These are phyloP conservation scores for Zaprionus kolodkinae DNA, from an alignment of 1,140 invertebrate species.

Conservation along the genomic window DNA sequence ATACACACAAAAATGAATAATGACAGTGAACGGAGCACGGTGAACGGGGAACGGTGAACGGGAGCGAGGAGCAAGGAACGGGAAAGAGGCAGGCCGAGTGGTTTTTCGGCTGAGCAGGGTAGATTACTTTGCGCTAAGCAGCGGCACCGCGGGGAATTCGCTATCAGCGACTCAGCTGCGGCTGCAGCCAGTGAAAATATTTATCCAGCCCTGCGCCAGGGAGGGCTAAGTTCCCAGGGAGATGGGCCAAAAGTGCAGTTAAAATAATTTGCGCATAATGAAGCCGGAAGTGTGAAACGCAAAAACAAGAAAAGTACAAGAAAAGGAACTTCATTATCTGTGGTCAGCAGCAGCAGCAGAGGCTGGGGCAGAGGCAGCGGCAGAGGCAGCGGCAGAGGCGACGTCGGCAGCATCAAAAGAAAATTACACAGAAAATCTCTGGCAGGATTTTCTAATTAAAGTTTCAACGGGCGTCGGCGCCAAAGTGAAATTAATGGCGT, in stretches of 20 bases:
- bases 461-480: conserved; percentile 68
- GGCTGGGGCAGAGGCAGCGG: not conserved
- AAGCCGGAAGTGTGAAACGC: conserved; percentile 79
- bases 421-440: conserved; percentile 77
- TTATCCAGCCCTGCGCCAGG: conserved; percentile 14
- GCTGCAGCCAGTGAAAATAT: conserved; percentile 52
- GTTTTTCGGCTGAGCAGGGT: not conserved
- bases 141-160: conserved; percentile 32
- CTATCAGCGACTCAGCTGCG: conserved; percentile 46
- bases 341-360: conserved; percentile 27
- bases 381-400: conserved; percentile 27
- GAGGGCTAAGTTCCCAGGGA: too few relatives aligned
- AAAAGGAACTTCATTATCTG: conserved; percentile 76
- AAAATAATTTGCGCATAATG: conserved; percentile 81
- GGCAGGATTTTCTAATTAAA: conserved; percentile 77
- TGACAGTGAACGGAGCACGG: conserved; percentile 54
- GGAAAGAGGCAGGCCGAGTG: not conserved
- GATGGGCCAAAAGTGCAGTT: conserved; percentile 65
- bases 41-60: not conserved
- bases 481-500: conserved; percentile 79
- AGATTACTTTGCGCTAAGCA: conserved; percentile 51
- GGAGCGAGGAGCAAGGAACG: not conserved
- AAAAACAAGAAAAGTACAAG: conserved; percentile 69
- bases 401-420: conserved; percentile 44
- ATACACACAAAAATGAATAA: conserved; percentile 76